A percentile compares a stretch with the other conserved stretches of the same genome.
These are phyloP conservation scores for Leistus spinibarbis DNA, from an alignment of 2,888 invertebrate genomes.

Conservation along the genomic window DNA sequence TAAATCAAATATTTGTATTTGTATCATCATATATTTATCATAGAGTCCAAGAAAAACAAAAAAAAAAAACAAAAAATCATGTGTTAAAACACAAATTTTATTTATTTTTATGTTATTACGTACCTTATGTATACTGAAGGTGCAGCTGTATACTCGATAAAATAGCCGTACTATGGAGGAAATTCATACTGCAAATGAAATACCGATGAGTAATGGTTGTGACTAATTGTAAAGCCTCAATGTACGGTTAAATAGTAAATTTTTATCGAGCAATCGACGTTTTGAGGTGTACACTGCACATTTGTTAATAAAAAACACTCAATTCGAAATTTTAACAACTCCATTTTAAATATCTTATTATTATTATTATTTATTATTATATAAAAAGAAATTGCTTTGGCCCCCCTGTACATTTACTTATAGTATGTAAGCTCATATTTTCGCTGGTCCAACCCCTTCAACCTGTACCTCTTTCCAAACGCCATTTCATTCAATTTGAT, in stretches of 20 bases:
- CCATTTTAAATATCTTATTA: background rate
- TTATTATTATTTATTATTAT: slow-evolving; percentile 16
- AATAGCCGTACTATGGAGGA: background rate
- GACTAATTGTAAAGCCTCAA: background rate
- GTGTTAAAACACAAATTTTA: background rate
- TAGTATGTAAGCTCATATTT: background rate
- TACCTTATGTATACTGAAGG: slow-evolving; percentile 31
- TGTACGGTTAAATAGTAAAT: background rate
- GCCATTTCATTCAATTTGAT: background rate
- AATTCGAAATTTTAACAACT: background rate
- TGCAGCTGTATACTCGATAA: slow-evolving; percentile 21
- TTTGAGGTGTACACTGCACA: background rate
- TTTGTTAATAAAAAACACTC: background rate
- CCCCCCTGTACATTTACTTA: slow-evolving; percentile 14
- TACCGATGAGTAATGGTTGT: no score
- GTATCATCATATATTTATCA: slow-evolving; percentile 18
- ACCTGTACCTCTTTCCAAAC: background rate
- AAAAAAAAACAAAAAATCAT: slow-evolving; percentile 19
- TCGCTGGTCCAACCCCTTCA: background rate
- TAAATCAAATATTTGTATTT: slow-evolving; percentile 26
- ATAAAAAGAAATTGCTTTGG: slow-evolving; percentile 28
- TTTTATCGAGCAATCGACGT: background rate
- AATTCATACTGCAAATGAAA: background rate
- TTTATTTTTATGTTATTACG: slow-evolving; percentile 30
- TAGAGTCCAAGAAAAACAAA: slow-evolving; percentile 17